Evolutionary conservation across 2,888 invertebrate genomes (phyloP).

Genomic region (Phortica okadai): DNA sequence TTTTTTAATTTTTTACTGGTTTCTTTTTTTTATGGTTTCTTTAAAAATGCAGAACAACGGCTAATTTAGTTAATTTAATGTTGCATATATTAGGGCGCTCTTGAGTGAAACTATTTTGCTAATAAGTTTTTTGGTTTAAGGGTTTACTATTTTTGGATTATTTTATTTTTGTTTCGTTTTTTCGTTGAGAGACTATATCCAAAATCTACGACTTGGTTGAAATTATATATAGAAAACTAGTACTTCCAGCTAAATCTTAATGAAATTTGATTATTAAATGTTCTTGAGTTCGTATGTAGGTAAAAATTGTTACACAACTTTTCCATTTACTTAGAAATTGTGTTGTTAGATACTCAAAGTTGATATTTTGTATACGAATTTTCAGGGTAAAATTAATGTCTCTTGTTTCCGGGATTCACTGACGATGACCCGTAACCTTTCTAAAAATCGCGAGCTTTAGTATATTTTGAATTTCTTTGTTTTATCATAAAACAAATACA

Average conservation of each 20-base stretch:
- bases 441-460: conserved; percentile 44
- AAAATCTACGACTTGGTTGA: conserved; percentile 8
- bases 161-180: neutral
- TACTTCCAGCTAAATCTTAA: conserved; percentile 23
- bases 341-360: conserved; percentile 37
- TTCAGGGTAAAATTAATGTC: conserved; percentile 14
- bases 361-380: conserved; percentile 39
- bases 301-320: conserved; percentile 32
- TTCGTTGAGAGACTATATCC: neutral
- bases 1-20: conserved; percentile 19
- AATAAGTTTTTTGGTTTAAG: conserved; percentile 16
- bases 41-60: conserved; percentile 10
- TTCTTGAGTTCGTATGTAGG: neutral
- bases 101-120: conserved; percentile 23
- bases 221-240: conserved; percentile 13
- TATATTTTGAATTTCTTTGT: conserved; percentile 40
- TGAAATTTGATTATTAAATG: conserved; percentile 4
- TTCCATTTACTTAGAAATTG: conserved; percentile 35
- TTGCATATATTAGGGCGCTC: conserved; percentile 19
- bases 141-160: neutral
- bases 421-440: neutral
- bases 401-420: neutral
- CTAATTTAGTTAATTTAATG: conserved; percentile 20
- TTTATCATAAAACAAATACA: conserved; percentile 27
- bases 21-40: conserved; percentile 11